Percentiles rank a stretch among this genome's conserved stretches.
These are phyloP conservation scores for Eclectus roratus DNA, from an alignment of 2,113 vertebrate species.

Conservation along the genomic window DNA sequence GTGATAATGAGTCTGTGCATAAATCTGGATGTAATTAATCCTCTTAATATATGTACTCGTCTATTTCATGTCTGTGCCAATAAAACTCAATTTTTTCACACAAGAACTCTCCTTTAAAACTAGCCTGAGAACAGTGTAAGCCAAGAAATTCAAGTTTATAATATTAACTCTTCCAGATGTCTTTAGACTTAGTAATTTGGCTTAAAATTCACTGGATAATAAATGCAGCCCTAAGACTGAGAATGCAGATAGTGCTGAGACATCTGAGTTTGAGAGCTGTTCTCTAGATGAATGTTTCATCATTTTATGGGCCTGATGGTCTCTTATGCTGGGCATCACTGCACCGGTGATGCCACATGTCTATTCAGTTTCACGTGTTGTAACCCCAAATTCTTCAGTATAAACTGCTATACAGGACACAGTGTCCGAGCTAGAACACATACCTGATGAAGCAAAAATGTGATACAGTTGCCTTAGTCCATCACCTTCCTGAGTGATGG, in stretches of 20 bases:
- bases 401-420: not conserved
- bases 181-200: not conserved
- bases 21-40: constrained; percentile 68
- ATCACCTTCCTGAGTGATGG: not conserved
- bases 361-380: not conserved
- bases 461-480: not conserved
- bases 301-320: not conserved
- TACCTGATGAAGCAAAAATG: not conserved
- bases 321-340: not conserved
- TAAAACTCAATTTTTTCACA: not conserved
- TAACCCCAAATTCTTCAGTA: not conserved
- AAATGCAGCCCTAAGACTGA: not conserved
- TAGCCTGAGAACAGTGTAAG: not conserved
- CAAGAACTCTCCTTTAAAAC: not conserved
- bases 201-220: not conserved
- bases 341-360: not conserved
- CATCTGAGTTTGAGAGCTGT: not conserved
- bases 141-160: not conserved
- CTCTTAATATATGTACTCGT: constrained; percentile 63
- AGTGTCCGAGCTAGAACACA: not conserved
- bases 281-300: not conserved
- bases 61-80: constrained; percentile 18
- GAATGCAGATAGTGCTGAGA: not conserved
- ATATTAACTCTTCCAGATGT: not conserved
- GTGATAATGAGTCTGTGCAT: constrained; percentile 60